Conservation (phyloP, 2,797 vertebrate genomes). For the Centroberyx gerrardi region DNA sequence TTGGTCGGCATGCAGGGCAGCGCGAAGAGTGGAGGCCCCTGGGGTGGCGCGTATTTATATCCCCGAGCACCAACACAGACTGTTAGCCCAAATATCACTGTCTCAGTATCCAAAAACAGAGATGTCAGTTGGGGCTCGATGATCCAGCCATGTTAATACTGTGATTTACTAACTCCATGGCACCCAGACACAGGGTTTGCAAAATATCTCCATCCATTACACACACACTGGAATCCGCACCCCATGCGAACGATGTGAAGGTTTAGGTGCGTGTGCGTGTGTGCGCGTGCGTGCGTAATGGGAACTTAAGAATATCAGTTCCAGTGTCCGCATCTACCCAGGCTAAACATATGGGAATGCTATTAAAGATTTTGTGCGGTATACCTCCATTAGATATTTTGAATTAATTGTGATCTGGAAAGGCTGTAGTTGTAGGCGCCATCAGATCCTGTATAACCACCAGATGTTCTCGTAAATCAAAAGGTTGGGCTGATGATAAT, state of each 20-base stretch:
- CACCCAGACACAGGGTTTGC: constrained; percentile 53
- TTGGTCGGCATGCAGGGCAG: constrained; percentile 72
- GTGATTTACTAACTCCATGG: constrained; percentile 67
- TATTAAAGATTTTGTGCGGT: constrained; percentile 61
- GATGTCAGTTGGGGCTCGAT: constrained; percentile 64
- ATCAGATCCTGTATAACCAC: constrained; percentile 38
- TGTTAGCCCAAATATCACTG: constrained; percentile 74
- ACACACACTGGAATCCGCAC: constrained; percentile 42
- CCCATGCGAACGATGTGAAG: constrained; percentile 40
- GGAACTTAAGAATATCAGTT: constrained; percentile 5
- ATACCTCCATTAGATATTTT: constrained; percentile 70
- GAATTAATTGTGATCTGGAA: constrained; percentile 72
- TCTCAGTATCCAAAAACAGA: constrained; percentile 73
- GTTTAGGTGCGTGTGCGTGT: constrained; percentile 6
- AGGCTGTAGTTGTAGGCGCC: constrained; percentile 48
- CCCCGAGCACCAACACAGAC: constrained; percentile 56
- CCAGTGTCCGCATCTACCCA: constrained; percentile 52
- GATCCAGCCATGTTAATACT: constrained; percentile 69
- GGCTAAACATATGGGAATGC: constrained; percentile 53
- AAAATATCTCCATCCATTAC: constrained; percentile 59
- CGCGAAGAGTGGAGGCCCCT: constrained; percentile 53
- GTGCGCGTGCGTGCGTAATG: constrained; percentile 4
- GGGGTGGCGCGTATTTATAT: constrained; percentile 79
- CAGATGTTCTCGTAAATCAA: constrained; percentile 81
- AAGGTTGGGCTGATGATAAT: constrained; percentile 78